Conservation (phyloP, 2,797 vertebrate species). For the Eulemur coronatus region DNA sequence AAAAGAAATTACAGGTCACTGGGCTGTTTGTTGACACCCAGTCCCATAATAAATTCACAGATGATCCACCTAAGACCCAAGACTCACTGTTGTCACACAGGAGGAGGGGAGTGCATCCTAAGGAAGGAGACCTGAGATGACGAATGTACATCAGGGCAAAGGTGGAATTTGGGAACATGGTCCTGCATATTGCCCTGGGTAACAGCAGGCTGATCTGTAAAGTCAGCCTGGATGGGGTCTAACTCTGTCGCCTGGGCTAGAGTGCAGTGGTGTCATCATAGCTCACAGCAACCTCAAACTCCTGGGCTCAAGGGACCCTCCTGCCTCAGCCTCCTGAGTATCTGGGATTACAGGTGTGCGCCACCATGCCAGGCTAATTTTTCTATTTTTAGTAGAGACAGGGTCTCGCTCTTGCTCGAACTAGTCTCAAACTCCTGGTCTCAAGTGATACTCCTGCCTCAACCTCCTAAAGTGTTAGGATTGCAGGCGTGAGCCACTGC, state of each 20-base stretch:
- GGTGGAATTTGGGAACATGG: background rate
- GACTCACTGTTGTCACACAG: background rate
- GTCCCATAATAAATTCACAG: background rate
- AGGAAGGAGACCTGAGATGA: background rate
- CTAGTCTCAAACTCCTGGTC: no score
- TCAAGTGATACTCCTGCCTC: no score
- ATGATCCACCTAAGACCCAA: background rate
- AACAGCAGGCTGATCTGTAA: background rate
- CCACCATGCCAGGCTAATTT: no score
- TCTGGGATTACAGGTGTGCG: no score
- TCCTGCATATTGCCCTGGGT: background rate
- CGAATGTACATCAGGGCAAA: background rate
- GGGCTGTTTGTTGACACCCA: background rate
- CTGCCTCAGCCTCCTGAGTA: no score
- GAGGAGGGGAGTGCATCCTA: background rate
- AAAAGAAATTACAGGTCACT: background rate
- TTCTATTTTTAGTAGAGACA: no score
- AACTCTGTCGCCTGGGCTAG: background rate
- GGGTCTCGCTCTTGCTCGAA: no score
- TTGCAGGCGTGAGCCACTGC: no score
- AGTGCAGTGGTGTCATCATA: background rate
- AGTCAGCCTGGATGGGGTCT: background rate
- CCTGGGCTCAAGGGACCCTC: no score
- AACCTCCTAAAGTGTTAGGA: no score
- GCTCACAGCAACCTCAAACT: background rate